Evolutionary conservation across 2,888 invertebrate genomes (phyloP).

Genomic region (Xestia c-nigrum): DNA sequence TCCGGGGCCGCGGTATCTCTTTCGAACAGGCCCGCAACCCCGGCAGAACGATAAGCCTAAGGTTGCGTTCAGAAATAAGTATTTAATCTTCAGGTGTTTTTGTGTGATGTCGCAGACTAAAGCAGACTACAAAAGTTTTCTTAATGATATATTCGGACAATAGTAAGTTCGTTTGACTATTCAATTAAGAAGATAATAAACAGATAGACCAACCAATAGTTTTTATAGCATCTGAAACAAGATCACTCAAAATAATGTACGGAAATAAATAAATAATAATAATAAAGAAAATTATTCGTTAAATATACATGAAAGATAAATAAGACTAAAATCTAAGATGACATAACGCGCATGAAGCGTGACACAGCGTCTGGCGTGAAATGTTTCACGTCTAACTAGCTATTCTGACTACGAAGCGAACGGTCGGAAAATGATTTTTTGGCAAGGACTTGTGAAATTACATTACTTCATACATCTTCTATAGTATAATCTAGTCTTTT

Average conservation of each 20-base stretch:
- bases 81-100: too few relatives aligned
- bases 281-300: constrained; percentile 23
- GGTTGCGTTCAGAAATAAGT: too few relatives aligned
- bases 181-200: neutral
- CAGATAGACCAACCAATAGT: neutral
- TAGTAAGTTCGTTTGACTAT: too few relatives aligned
- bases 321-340: constrained; percentile 44
- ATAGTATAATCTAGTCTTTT: neutral
- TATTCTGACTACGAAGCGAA: constrained; percentile 23
- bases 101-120: too few relatives aligned
- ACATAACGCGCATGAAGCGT: constrained; percentile 45
- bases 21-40: too few relatives aligned
- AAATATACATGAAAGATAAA: constrained; percentile 34
- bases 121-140: too few relatives aligned
- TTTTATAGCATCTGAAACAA: constrained; percentile 3
- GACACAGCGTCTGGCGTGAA: constrained; percentile 37
- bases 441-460: constrained; percentile 3
- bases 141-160: too few relatives aligned
- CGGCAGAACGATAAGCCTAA: too few relatives aligned
- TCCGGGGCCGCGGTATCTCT: too few relatives aligned
- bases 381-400: constrained; percentile 43
- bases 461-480: neutral
- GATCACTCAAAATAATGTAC: constrained; percentile 9
- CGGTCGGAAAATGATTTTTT: constrained; percentile 1
- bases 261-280: too few relatives aligned